Percentiles rank a stretch among this genome's conserved stretches.
phyloP scores from a whole-genome alignment of 1,140 invertebrate species.

The Liolophura sinensis region DNA sequence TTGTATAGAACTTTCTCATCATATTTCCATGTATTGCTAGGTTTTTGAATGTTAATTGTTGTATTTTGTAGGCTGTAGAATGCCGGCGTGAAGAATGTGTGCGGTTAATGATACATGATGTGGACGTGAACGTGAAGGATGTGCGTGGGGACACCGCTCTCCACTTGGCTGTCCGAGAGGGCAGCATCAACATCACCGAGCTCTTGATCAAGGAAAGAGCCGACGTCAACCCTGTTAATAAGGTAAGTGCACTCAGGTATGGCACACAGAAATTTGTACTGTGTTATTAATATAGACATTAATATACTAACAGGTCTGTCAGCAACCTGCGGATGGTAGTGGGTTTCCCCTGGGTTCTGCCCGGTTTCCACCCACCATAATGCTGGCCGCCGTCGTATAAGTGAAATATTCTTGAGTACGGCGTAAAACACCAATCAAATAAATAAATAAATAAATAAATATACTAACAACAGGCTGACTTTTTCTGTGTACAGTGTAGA shows the following conservation, averaged over 20 bases:
- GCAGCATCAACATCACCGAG: slow-evolving; percentile 26
- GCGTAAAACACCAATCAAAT: too few relatives aligned
- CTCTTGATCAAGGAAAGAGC: slow-evolving; percentile 32
- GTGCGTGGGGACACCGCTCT: slow-evolving; percentile 35
- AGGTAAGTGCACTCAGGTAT: slow-evolving; percentile 22
- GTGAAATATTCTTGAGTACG: too few relatives aligned
- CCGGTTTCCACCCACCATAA: too few relatives aligned
- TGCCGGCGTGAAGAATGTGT: slow-evolving; percentile 39
- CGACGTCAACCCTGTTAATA: slow-evolving; percentile 34
- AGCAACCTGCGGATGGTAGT: too few relatives aligned
- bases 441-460: too few relatives aligned
- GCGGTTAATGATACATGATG: slow-evolving; percentile 27
- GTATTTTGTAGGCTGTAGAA: slow-evolving; percentile 37
- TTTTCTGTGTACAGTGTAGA: too few relatives aligned
- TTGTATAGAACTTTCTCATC: not conserved
- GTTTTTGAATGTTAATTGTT: slow-evolving; percentile 5
- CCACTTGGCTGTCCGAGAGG: slow-evolving; percentile 32
- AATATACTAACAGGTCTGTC: too few relatives aligned
- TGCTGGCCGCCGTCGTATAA: too few relatives aligned
- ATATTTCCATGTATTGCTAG: not conserved
- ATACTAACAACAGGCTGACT: too few relatives aligned
- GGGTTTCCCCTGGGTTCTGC: too few relatives aligned
- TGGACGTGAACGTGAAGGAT: slow-evolving; percentile 36
- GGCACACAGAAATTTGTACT: too few relatives aligned
- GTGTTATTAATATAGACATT: too few relatives aligned